Base-by-base conservation (phyloP, 2,888 invertebrate species). In the Onthophagus sagittarius region DNA sequence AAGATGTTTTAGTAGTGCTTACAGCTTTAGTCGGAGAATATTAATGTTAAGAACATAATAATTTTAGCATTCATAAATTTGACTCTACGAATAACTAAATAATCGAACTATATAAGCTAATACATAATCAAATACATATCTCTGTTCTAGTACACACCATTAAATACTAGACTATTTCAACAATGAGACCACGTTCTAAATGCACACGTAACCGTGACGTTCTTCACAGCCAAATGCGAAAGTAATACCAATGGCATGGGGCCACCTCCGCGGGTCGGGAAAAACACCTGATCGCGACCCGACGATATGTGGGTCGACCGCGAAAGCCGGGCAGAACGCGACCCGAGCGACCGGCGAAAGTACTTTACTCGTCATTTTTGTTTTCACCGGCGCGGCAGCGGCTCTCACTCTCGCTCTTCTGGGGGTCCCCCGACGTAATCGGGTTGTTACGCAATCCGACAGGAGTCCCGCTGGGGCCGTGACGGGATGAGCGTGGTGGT, bases 231-330 rank as follows among this genome's bases (percentile, higher is more conserved):
- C 32, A 67, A 32, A 67, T 67, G 67, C 67, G 67, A 67, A 67
- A 67, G 67, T 67, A 67, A 67, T 67, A 67, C 1, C 67, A 67
- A 67, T 67, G 67, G 31, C 67, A 67, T 13, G 39, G 39, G 39
- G 39, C 67, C 67, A 23, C 67, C 67, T 67, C 32, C 67, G 39
- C 39, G 39, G 23, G 67, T 13, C 63, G 63, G 5, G 15, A 0
- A 23, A 23, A 15, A 15, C 15, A 15, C 63, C 63, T 63, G 63
- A 14, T 15, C 15, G 63, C 63, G 63, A 6, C 67, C 39, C 39
- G 39, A 7, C 39, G 39, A 53, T 53, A 53, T 53, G 39, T 53
- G 39, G 39, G 39, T 53, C 39, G 39, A 11, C 39, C 9, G 39
- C 39, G 39, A 53, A 11, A 53, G 11, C 9, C 39, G 39, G 39